Conservation (phyloP, 2,113 vertebrate species). For the Ptychochromis oligacanthus region DNA sequence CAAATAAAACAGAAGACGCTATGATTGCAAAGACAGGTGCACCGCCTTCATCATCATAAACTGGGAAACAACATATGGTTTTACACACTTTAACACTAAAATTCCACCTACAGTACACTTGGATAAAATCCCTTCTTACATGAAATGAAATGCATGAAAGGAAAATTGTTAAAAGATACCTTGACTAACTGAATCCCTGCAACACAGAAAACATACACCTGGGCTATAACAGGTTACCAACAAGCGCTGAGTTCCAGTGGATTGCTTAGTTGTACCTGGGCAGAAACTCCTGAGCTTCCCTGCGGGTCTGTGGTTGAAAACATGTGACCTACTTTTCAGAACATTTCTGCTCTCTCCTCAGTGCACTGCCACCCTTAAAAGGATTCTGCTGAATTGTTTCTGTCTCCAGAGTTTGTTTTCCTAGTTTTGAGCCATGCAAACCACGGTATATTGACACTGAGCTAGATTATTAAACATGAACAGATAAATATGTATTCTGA, state of each 20-base stretch:
- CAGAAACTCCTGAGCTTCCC: not conserved
- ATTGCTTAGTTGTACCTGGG: not conserved
- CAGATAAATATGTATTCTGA: not conserved
- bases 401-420: not conserved
- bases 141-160: not conserved
- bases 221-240: not conserved
- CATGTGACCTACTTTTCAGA: conserved; percentile 9
- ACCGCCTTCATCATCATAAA: not conserved
- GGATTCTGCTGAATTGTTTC: not conserved
- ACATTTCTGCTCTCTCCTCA: not conserved
- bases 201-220: not conserved
- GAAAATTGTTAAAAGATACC: not conserved
- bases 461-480: conserved; percentile 10
- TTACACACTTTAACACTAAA: not conserved
- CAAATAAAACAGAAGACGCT: not conserved
- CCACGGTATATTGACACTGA: not conserved
- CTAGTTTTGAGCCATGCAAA: not conserved
- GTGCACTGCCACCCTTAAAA: not conserved
- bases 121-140: not conserved
- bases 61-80: not conserved
- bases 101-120: not conserved
- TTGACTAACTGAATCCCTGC: not conserved
- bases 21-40: not conserved
- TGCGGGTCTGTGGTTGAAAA: not conserved
- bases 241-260: not conserved